Conservation (phyloP, 1,140 invertebrate genomes). For the Camponotus vicinus region DNA sequence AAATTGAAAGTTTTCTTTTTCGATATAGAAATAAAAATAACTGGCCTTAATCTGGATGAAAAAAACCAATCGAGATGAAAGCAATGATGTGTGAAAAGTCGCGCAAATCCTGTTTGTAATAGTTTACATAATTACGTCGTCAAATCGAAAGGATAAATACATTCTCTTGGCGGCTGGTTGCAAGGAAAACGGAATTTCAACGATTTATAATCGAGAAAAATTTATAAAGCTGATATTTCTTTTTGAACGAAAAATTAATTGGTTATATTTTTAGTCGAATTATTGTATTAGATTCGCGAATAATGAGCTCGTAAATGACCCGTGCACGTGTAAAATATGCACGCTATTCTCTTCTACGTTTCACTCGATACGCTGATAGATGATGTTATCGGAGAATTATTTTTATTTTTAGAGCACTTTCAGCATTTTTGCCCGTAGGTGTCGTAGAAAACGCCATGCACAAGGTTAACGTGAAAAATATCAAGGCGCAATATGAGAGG, state of each 20-base stretch:
- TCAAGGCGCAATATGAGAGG: slow-evolving; percentile 43
- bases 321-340: too few species aligned
- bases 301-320: too few species aligned
- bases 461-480: slow-evolving; percentile 33
- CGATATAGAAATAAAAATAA: neutral
- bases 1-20: neutral
- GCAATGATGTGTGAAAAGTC: slow-evolving; percentile 62
- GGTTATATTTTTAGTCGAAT: neutral
- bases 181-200: slow-evolving; percentile 24
- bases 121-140: slow-evolving; percentile 56
- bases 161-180: neutral
- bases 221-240: neutral
- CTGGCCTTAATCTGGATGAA: neutral
- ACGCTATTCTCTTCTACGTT: neutral
- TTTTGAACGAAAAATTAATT: neutral
- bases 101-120: slow-evolving; percentile 29
- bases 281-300: too few species aligned
- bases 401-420: neutral
- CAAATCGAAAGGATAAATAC: neutral
- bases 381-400: neutral
- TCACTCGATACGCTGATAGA: neutral
- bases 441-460: slow-evolving; percentile 1
- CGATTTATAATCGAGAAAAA: neutral
- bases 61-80: slow-evolving; percentile 62
- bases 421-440: neutral